phyloP scores from a whole-genome alignment of 2,113 vertebrate genomes.

The Serilophus lunatus region DNA sequence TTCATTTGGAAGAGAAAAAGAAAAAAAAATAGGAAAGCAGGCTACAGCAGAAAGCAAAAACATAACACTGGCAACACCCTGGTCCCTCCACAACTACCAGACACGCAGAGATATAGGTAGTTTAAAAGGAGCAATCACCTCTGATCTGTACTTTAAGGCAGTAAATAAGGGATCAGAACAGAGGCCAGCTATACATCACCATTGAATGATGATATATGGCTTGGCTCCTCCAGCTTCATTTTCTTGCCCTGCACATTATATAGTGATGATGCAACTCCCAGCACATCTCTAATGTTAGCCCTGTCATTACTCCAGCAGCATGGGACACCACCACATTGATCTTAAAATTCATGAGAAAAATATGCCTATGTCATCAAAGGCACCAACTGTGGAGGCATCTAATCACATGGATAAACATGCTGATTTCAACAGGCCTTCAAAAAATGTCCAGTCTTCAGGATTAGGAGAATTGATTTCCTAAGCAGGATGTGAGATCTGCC shows the following conservation, averaged over 20 bases:
- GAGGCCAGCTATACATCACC: neutral
- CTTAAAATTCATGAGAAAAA: neutral
- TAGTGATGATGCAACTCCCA: neutral
- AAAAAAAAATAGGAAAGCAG: neutral
- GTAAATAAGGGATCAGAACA: neutral
- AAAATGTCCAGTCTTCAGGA: neutral
- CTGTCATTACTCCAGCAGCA: neutral
- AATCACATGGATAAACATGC: neutral
- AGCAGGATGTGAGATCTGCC: neutral
- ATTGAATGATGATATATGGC: neutral
- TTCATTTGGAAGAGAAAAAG: neutral
- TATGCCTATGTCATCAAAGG: neutral
- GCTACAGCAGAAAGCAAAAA: neutral
- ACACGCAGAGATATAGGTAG: fast-evolving
- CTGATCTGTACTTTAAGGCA: neutral
- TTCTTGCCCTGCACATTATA: neutral
- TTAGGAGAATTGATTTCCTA: neutral
- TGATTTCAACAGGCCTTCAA: neutral
- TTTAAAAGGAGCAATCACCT: neutral
- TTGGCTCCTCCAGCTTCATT: neutral
- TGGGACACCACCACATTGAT: neutral
- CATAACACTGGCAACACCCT: neutral
- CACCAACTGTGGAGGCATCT: neutral
- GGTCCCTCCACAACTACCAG: neutral
- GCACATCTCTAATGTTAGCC: neutral